Percentiles rank a stretch among this genome's conserved stretches.
Conservation (phyloP, 2,797 vertebrate species). For the Cetoscarus ocellatus region DNA sequence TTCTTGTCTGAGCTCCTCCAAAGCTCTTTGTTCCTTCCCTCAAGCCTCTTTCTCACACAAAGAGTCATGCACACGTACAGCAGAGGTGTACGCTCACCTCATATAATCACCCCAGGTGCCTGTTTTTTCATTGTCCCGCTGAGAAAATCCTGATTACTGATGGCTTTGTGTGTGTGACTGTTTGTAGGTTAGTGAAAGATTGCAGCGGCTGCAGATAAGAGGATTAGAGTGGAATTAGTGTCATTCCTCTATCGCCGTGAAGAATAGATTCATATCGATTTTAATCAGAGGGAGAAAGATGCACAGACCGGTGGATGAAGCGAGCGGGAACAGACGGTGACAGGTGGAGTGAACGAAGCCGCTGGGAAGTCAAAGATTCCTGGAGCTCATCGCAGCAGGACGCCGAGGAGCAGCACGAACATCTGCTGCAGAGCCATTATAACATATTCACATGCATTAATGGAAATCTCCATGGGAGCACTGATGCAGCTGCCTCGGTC, state of each 20-base stretch:
- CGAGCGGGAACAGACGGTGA: neutral
- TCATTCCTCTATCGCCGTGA: constrained; percentile 82
- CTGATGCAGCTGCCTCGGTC: neutral
- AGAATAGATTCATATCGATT: constrained; percentile 86
- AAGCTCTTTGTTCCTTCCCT: neutral
- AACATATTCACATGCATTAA: neutral
- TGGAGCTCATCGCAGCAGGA: constrained; percentile 7
- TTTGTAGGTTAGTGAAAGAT: constrained; percentile 87
- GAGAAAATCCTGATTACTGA: constrained; percentile 79
- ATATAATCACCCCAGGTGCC: constrained; percentile 59
- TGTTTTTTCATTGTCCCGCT: constrained; percentile 62
- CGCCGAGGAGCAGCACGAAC: constrained; percentile 5
- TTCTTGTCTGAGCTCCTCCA: constrained; percentile 37
- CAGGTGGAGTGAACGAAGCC: constrained; percentile 2
- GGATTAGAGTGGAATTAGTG: constrained; percentile 88
- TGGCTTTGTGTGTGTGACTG: constrained; percentile 50
- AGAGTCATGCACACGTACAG: constrained; percentile 2
- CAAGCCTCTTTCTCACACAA: constrained; percentile 3
- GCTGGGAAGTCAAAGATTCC: constrained; percentile 18
- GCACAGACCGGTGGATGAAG: neutral
- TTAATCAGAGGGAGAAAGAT: constrained; percentile 74
- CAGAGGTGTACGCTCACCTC: constrained; percentile 49
- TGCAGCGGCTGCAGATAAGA: constrained; percentile 83
- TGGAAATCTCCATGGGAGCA: neutral
- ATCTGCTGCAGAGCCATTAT: constrained; percentile 10